A percentile compares a stretch with the other conserved stretches of the same genome.
Evolutionary conservation across 2,113 vertebrate species (phyloP).

Genomic region (Pitta sordida): DNA sequence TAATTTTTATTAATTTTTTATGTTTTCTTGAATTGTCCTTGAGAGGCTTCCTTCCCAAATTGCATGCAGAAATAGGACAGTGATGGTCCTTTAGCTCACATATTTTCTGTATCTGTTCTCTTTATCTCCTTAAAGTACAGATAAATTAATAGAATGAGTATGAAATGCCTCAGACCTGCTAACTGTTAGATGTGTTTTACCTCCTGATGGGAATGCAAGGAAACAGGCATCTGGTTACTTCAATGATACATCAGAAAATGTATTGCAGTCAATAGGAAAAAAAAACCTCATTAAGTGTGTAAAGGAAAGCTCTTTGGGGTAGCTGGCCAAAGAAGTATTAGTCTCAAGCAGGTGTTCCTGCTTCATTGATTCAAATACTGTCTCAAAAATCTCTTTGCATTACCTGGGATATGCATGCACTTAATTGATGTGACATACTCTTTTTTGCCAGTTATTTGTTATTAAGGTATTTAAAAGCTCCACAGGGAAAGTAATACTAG

Average conservation of each 20-base stretch:
- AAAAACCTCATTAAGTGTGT: background rate
- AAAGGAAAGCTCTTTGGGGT: background rate
- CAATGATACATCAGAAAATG: background rate
- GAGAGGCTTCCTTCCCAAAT: background rate
- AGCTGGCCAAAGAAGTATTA: background rate
- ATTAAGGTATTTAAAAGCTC: background rate
- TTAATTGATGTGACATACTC: background rate
- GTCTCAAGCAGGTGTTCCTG: background rate
- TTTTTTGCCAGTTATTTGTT: background rate
- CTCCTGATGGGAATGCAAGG: background rate
- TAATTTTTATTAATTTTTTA: background rate
- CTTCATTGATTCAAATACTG: background rate
- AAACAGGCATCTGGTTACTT: background rate
- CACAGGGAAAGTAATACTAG: background rate
- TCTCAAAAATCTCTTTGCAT: background rate
- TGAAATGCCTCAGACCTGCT: background rate
- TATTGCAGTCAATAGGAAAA: background rate
- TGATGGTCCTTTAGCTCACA: background rate
- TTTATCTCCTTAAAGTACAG: background rate
- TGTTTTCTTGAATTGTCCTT: background rate
- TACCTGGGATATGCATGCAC: background rate
- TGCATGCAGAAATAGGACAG: background rate
- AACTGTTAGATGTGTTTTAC: background rate
- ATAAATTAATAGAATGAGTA: background rate
- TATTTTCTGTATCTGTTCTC: background rate